Conservation (phyloP, 2,113 vertebrate species). For the Antennarius striatus region DNA sequence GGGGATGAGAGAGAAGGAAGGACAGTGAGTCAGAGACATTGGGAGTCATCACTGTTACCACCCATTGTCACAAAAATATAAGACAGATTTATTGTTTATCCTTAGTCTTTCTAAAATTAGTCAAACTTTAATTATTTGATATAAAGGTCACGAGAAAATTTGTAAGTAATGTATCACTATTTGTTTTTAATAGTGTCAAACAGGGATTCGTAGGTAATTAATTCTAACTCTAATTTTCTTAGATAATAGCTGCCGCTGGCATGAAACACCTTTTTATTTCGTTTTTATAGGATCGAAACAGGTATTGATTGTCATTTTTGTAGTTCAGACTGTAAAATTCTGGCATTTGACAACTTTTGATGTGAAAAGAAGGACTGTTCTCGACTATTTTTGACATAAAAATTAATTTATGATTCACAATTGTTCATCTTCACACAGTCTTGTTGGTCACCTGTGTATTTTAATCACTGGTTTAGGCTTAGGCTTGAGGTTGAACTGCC, state of each 20-base stretch:
- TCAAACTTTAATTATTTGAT: background rate
- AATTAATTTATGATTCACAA: background rate
- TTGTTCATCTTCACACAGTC: background rate
- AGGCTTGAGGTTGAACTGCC: background rate
- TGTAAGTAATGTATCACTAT: no score
- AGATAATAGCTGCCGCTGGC: no score
- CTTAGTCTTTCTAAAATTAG: background rate
- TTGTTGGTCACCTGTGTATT: background rate
- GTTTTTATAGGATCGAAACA: no score
- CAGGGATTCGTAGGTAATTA: no score
- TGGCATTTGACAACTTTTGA: no score
- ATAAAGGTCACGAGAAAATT: background rate
- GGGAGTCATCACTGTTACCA: background rate
- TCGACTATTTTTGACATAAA: background rate
- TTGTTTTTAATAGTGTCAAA: no score
- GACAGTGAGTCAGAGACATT: background rate
- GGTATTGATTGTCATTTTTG: no score
- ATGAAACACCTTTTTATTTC: no score
- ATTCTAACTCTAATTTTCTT: no score
- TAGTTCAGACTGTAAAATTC: no score
- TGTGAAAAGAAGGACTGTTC: no score
- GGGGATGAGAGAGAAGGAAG: conserved; percentile 6
- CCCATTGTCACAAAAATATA: background rate
- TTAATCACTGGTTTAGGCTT: background rate
- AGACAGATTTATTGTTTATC: background rate